Conservation (phyloP, 2,113 vertebrate genomes). For the Poeciliopsis retropinna region DNA sequence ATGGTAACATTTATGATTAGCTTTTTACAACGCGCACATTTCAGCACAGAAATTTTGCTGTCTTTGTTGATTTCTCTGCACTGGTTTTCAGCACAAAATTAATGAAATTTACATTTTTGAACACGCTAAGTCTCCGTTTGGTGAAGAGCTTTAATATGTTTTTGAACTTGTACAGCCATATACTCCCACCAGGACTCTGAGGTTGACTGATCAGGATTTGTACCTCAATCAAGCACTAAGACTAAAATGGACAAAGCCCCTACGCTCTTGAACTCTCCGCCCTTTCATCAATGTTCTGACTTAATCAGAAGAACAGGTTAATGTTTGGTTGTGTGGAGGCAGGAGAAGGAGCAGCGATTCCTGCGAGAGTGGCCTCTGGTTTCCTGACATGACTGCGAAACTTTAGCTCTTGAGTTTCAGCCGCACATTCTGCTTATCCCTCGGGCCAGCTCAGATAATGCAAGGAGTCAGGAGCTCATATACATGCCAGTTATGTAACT, state of each 20-base stretch:
- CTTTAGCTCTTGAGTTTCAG: background rate
- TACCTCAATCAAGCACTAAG: background rate
- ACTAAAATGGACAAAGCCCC: background rate
- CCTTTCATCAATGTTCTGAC: background rate
- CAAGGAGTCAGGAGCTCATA: conserved; percentile 4
- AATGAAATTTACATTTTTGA: too few species aligned
- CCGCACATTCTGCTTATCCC: background rate
- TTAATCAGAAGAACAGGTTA: background rate
- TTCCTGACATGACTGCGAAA: background rate
- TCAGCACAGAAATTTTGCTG: too few species aligned
- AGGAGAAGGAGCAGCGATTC: background rate
- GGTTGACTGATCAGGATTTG: background rate
- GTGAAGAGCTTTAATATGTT: too few species aligned
- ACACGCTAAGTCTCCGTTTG: too few species aligned
- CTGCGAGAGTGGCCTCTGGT: too few species aligned
- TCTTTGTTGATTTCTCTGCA: too few species aligned
- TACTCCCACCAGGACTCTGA: too few species aligned
- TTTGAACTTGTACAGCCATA: too few species aligned
- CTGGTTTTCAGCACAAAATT: too few species aligned
- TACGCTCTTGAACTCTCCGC: background rate
- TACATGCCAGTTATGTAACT: conserved; percentile 34
- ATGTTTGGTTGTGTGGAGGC: background rate
- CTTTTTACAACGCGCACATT: too few species aligned
- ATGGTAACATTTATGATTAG: too few species aligned
- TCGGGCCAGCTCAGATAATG: background rate